Conservation (phyloP, 2,113 vertebrate genomes). For the Serinus canaria region DNA sequence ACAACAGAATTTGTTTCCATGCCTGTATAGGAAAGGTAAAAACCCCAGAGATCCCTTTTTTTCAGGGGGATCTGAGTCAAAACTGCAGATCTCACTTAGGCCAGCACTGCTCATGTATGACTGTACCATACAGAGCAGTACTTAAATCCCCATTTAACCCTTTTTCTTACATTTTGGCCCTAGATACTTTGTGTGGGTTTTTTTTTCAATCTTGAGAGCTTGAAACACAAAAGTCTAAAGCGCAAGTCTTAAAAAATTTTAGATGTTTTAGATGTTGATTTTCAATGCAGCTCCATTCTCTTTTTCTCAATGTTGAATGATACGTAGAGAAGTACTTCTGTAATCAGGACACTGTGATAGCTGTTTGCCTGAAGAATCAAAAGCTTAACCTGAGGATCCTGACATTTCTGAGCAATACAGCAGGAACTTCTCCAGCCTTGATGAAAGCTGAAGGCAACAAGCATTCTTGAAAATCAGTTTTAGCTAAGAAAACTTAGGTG, state of each 20-base stretch:
- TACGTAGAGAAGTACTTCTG: neutral
- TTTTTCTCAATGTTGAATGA: neutral
- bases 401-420: neutral
- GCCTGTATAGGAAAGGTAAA: neutral
- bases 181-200: neutral
- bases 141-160: neutral
- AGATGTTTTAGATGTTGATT: neutral
- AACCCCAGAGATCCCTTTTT: fast-evolving
- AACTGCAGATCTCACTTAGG: neutral
- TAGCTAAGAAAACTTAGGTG: neutral
- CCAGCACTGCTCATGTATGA: neutral
- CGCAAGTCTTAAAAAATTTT: neutral
- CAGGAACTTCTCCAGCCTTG: fast-evolving
- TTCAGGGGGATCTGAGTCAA: neutral
- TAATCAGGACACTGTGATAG: neutral
- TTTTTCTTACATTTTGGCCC: neutral
- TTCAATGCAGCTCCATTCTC: neutral
- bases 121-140: neutral
- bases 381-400: neutral
- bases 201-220: neutral
- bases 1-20: neutral
- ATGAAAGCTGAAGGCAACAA: neutral
- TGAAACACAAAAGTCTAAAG: neutral
- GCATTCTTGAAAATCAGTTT: neutral
- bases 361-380: neutral